Base-by-base conservation (phyloP, 2,797 vertebrate genomes). In the Threskiornis aethiopicus region DNA sequence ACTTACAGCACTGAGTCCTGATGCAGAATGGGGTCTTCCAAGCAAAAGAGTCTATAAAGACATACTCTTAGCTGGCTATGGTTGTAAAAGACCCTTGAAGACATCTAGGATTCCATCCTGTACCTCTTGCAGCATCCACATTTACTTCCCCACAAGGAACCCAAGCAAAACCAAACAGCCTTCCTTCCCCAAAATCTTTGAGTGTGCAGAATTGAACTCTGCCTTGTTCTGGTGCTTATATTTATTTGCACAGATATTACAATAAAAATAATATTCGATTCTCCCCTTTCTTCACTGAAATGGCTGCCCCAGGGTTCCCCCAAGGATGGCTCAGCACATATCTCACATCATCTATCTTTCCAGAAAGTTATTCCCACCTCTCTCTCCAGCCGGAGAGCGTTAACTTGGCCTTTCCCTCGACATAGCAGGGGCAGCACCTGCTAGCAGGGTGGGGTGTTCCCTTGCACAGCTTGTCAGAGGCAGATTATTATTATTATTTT, bases 361-460 rank as follows among this genome's bases (percentile, higher is more conserved):
- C 3, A 3, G 15, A 9, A 79, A 71, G 57, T 31, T 91, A 65
- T 71, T 61, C 37, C 87, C 67, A 75, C 33, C 55, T 89, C 47
- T 79, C 4, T 39, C 33, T 66, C 9, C 67, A 70, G 25, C 14
- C 25, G 2, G 41, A 37, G 61, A 64, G 77, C 84, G 78, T 92
- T 85, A 92, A 94, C 29, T 51, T 78, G 90, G 41, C 67, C 75
- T 77, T 87, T 89, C 49, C 39, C 52, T 4, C 10, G 59, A 35
- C 55, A n/a, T 31, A 24, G 47, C n/a, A 79, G 84, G 65, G 81
- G 70, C 91, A 96, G 72, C 84, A 89, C 86, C 84, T 87, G 91
- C 86, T 77, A 73, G 71, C 59, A 75, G 88, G 80, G 71, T 71
- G 59, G 75, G 35, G 75, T 75, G 84, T 85, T 96, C 76, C 86